Conservation (phyloP, 2,113 vertebrate genomes). For the Laticauda laticaudata region DNA sequence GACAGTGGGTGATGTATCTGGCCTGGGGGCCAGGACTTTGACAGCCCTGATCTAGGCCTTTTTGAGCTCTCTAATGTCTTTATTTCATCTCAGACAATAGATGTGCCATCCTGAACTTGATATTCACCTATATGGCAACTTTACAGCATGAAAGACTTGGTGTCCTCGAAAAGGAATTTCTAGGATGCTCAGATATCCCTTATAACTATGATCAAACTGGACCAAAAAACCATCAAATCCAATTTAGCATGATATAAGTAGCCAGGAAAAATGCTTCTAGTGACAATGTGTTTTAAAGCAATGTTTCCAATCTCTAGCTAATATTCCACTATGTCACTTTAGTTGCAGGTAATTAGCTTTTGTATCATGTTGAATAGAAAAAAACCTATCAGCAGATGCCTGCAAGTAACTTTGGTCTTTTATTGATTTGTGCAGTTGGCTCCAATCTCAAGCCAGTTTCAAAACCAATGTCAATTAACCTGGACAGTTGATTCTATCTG, state of each 20-base stretch:
- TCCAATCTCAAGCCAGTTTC: fast-evolving
- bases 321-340: background rate
- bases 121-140: background rate
- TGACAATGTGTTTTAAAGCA: background rate
- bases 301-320: background rate
- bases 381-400: background rate
- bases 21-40: background rate
- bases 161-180: background rate
- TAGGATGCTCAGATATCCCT: background rate
- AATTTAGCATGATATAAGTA: background rate
- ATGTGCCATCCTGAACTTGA: background rate
- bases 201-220: background rate
- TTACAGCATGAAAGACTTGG: background rate
- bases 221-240: background rate
- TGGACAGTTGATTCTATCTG: constrained; percentile 16
- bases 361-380: background rate
- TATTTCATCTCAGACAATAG: background rate
- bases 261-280: background rate
- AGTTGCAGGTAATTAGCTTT: background rate
- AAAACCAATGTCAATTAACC: background rate
- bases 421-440: background rate
- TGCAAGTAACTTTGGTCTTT: background rate
- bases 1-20: too few relatives aligned
- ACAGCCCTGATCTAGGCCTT: background rate
- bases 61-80: background rate